phyloP scores from a whole-genome alignment of 2,888 invertebrate species.

The Entomobrya proxima region DNA sequence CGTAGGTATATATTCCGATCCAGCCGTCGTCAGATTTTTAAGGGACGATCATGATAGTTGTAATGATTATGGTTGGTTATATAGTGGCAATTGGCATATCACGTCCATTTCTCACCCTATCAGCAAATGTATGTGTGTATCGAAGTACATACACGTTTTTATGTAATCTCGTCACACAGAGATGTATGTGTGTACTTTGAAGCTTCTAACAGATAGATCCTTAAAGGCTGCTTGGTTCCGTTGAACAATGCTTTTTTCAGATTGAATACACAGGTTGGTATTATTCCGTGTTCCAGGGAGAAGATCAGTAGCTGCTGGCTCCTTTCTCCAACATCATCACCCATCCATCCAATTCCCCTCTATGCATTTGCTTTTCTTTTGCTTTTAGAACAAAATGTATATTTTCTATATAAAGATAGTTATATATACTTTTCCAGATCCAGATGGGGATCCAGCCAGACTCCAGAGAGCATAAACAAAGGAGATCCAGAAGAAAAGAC shows the following conservation, averaged over 20 bases:
- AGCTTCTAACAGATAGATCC: neutral
- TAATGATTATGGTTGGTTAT: conserved; percentile 8
- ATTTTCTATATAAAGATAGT: neutral
- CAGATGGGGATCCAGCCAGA: conserved; percentile 19
- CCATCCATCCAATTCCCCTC: neutral
- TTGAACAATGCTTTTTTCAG: neutral
- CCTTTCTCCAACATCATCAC: neutral
- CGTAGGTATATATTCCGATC: neutral
- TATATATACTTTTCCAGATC: neutral
- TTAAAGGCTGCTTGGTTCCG: too few relatives aligned
- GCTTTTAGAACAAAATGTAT: neutral
- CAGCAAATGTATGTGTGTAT: neutral
- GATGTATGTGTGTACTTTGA: neutral
- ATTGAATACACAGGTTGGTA: neutral
- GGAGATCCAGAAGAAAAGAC: neutral
- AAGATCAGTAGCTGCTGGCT: conserved; percentile 7
- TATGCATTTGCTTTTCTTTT: neutral
- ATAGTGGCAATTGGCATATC: conserved; percentile 23
- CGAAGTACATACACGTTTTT: neutral
- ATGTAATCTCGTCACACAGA: neutral
- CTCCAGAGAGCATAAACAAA: neutral
- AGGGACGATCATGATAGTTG: neutral
- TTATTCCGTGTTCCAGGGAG: neutral
- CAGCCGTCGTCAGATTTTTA: conserved; percentile 24
- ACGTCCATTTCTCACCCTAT: conserved; percentile 40